Evolutionary conservation across 2,113 vertebrate species (phyloP), one percentile per base, ranked within the genome.

Genomic region (Perccottus glenii): DNA sequence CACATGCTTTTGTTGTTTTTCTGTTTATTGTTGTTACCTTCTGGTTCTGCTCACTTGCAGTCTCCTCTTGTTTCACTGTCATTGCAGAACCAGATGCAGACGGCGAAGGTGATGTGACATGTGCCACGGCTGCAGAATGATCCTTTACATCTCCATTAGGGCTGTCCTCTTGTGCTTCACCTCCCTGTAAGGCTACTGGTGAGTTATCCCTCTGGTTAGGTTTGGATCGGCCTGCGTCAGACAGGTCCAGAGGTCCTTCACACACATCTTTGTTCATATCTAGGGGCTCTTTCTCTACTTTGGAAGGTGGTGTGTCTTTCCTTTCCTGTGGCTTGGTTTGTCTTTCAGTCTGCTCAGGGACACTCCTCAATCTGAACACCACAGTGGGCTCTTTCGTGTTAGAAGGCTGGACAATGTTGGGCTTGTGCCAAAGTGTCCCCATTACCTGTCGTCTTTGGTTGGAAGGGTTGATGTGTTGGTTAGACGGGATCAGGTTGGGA

Each of bases 191-290:
- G 19, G 6, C 27, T n/a, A 38, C 16, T 3, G 60, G 50, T 0
- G 53, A 60, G 12, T 76, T 51, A 11, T 58, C 53, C 56, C 32
- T 70, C 11, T 77, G 64, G 48, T 38, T 75, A 3, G 73, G 47
- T 73, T 88, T 90, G 51, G 75, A 67, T 60, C 83, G 86, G 8
- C 88, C 86, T 9, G 68, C 60, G 16, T 89, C 90, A 0, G 93
- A 94, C 3, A 94, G 80, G 70, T 94, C 93, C 47, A 94, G 69
- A 55, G 93, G 93, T 4, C 78, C 66, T 1, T 94, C 92, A 1
- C 14, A 11, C 14, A 15, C 15, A 7, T 85, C 81, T 68, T 16
- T 73, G 4, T 61, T 32, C 3, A 38, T 75, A 61, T 91, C 85
- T 15, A 70, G 77, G 33, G 85, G 75, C 4, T 65, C 64, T 15